A percentile compares a stretch with the other conserved stretches of the same genome.
These are phyloP conservation scores for Pipistrellus nathusii DNA, from an alignment of 2,797 vertebrate genomes.

Conservation along the genomic window DNA sequence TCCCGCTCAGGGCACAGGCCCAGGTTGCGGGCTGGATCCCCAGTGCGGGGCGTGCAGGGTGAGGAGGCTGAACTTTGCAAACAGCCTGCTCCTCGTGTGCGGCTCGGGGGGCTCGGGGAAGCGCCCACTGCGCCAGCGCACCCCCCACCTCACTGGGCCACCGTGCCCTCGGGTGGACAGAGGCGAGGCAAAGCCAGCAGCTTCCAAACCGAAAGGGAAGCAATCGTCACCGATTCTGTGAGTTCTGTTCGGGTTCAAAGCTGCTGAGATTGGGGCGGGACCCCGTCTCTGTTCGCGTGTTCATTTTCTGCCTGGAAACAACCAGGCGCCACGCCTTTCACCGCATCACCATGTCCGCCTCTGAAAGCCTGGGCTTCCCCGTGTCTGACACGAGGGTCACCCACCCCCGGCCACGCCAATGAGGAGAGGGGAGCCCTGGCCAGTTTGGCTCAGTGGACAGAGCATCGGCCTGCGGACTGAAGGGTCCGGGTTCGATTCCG, in stretches of 20 bases:
- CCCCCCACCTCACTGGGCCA: background rate
- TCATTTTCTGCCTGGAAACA: background rate
- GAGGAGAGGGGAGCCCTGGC: background rate
- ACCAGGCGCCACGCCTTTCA: accelerated
- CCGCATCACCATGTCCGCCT: accelerated
- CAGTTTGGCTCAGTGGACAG: too few relatives aligned
- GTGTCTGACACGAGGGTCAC: background rate
- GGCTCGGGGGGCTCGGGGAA: too few relatives aligned
- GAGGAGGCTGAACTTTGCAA: too few relatives aligned
- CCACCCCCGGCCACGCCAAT: accelerated
- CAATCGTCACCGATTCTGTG: background rate
- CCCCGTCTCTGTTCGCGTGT: accelerated
- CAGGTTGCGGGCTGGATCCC: too few relatives aligned
- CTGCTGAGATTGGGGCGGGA: background rate
- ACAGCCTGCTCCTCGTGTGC: too few relatives aligned
- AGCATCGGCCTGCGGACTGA: too few relatives aligned
- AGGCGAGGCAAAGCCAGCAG: background rate
- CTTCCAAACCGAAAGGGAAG: background rate
- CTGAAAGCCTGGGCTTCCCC: background rate
- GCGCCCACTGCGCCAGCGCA: accelerated
- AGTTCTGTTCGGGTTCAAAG: background rate
- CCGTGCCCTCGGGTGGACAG: background rate
- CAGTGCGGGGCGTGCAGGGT: too few relatives aligned
- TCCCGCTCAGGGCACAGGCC: background rate
- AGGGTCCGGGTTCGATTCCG: too few relatives aligned